phyloP scores from a whole-genome alignment of 2,888 invertebrate genomes.

The Watsonalla binaria region DNA sequence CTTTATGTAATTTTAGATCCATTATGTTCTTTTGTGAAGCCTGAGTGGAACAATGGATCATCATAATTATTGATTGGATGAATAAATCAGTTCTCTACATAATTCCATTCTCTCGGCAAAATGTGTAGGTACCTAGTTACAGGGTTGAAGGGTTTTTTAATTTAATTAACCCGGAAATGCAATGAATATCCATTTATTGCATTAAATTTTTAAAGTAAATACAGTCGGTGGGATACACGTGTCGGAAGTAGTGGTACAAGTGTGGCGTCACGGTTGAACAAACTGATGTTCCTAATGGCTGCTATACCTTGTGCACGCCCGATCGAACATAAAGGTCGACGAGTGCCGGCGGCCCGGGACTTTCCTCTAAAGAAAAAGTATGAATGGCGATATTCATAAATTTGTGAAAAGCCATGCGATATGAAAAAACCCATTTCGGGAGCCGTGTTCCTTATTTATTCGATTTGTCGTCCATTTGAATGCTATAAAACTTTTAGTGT shows the following conservation, averaged over 20 bases:
- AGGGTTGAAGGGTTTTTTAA: too few species aligned
- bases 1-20: too few species aligned
- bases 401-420: constrained; percentile 41
- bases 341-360: constrained; percentile 33
- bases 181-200: not conserved
- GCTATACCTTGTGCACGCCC: constrained; percentile 68
- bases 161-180: too few species aligned
- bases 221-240: constrained; percentile 34
- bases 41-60: too few species aligned
- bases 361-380: constrained; percentile 47
- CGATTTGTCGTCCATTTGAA: constrained; percentile 29
- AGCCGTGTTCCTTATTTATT: constrained; percentile 36
- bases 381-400: constrained; percentile 58
- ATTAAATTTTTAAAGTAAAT: not conserved
- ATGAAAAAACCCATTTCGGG: constrained; percentile 38
- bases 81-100: too few species aligned
- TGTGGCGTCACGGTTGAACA: constrained; percentile 60
- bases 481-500: constrained; percentile 25
- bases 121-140: too few species aligned
- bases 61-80: too few species aligned
- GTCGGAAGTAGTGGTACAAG: constrained; percentile 55
- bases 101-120: too few species aligned
- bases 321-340: constrained; percentile 61
- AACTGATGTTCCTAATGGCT: constrained; percentile 66
- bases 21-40: too few species aligned